A percentile compares a stretch with the other conserved stretches of the same genome.
Evolutionary conservation across 2,797 vertebrate genomes (phyloP).

Genomic region (Acanthis flammea): DNA sequence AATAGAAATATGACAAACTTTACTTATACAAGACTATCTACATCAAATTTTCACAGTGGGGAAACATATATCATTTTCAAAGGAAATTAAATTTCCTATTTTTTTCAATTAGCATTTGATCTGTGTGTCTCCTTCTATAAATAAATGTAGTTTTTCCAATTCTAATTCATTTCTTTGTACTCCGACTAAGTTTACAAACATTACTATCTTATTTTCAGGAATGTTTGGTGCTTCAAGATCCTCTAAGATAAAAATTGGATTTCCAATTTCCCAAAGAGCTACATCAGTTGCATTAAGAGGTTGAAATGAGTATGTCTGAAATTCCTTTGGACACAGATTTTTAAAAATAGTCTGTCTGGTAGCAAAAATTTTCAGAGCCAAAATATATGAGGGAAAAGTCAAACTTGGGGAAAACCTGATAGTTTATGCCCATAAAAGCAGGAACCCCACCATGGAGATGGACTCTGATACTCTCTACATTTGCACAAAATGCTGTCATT

Average conservation of each 20-base stretch:
- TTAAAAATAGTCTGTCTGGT: neutral
- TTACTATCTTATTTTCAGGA: neutral
- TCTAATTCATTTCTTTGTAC: neutral
- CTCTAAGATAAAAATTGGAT: neutral
- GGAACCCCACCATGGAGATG: accelerated
- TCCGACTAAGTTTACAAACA: neutral
- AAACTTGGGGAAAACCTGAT: neutral
- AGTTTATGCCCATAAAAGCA: neutral
- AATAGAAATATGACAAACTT: neutral
- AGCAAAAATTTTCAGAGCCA: neutral
- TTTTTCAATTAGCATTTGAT: neutral
- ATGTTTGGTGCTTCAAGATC: neutral
- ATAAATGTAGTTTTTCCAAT: neutral
- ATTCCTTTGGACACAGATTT: neutral
- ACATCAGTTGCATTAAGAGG: neutral
- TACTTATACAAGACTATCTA: neutral
- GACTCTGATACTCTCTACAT: neutral
- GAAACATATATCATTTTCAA: neutral
- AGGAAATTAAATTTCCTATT: neutral
- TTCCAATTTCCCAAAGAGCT: neutral
- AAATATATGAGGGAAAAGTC: neutral
- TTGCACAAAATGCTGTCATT: neutral
- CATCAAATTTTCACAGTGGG: neutral
- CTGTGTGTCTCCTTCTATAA: neutral
- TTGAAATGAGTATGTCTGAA: neutral